A percentile compares a stretch with the other conserved stretches of the same genome.
Evolutionary conservation across 2,113 vertebrate species (phyloP).

Genomic region (Tachysurus fulvidraco): DNA sequence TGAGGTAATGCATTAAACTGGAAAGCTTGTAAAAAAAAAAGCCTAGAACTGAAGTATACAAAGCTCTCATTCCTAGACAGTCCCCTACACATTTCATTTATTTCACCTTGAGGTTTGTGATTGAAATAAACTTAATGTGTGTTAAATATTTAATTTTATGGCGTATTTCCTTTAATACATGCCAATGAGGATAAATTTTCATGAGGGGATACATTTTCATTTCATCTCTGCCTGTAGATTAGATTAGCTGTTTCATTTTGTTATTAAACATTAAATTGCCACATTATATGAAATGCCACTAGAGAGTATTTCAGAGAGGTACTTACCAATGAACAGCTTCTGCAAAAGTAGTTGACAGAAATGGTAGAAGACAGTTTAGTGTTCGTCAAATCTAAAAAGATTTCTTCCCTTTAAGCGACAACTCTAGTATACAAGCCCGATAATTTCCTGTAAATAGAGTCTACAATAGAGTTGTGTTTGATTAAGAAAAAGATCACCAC

Average conservation of each 20-base stretch:
- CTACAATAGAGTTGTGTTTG: neutral
- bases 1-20: conserved; percentile 2
- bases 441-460: neutral
- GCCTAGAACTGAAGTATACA: neutral
- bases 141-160: conserved; percentile 54
- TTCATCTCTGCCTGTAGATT: conserved; percentile 29
- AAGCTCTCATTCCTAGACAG: neutral
- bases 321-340: conserved; percentile 34
- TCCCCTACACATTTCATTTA: conserved; percentile 5
- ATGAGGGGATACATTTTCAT: conserved; percentile 33
- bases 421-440: neutral
- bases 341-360: conserved; percentile 21
- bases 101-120: conserved; percentile 22
- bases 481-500: neutral
- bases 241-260: conserved; percentile 44
- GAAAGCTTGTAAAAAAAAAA: neutral
- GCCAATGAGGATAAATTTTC: conserved; percentile 37
- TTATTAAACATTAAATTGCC: conserved; percentile 34
- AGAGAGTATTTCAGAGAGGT: conserved; percentile 21
- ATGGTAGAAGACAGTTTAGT: conserved; percentile 1
- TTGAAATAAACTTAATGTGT: conserved; percentile 46
- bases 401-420: neutral
- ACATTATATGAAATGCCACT: conserved; percentile 40
- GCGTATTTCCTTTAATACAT: conserved; percentile 41
- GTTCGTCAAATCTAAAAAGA: conserved; percentile 16